Base-by-base conservation (phyloP, 2,888 invertebrate genomes). In the Ypsolopha sequella region DNA sequence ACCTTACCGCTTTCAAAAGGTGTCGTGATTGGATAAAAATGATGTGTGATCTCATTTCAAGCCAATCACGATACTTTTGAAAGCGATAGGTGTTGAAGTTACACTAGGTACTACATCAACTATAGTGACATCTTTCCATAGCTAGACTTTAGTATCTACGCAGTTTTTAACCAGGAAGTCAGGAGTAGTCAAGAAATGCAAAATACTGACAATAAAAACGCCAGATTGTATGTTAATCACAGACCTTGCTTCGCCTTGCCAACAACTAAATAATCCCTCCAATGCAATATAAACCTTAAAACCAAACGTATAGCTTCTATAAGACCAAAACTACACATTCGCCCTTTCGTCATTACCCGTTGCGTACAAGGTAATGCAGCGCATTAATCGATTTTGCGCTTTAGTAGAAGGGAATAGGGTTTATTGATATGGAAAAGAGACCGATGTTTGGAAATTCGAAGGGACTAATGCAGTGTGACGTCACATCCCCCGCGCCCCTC, bases 391-490 rank as follows among this genome's bases (percentile, higher is more conserved):
- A 39, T 39, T n/a, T n/a, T 39, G 39, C 6, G 39, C 39, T 1
- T 39, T 39, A 39, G 9, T 11, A 6, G 10, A 11, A n/a, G 39
- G 9, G 11, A n/a, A n/a, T 39, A 39, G 11, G 39, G 6, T 39
- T 39, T 9, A 39, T 39, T 9, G 9, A 24, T 24, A n/a, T n/a
- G 39, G 1, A 6, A 39, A 11, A 6, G 39, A 39, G 39, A 24
- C 39, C 10, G 39, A 39, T 39, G 11, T 67, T 63, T 60, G 51
- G 45, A 56, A 63, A 58, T 60, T 53, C 53, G 55, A 55, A 53
- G 53, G 62, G 58, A 61, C 64, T 66, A 70, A 74, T 79, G 78
- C 79, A 79, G 53, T 61, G 58, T 74, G 76, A 76, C 76, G 77
- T 78, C 76, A 76, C 58, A 56, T 63, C 68, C 58, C 70, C 73